Evolutionary conservation across 2,888 invertebrate species (phyloP), one percentile per base, ranked within the genome.

Genomic region (Drosophila tanythrix): DNA sequence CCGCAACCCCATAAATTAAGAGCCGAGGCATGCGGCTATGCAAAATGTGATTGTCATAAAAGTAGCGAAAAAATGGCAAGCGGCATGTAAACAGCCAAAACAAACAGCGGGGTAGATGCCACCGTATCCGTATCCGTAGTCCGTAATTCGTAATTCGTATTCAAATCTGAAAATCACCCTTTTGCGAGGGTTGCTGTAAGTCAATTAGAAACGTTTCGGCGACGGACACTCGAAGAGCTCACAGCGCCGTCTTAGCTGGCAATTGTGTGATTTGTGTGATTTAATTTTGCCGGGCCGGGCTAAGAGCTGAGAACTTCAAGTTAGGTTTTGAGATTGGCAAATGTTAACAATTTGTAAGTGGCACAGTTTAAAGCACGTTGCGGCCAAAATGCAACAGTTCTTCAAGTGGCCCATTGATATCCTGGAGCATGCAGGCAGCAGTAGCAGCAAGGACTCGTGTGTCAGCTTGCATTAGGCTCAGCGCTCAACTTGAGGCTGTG

Each of bases 1-100:
- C 81, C 84, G 72, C 90, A 90, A 90, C 86, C 90, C 88, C 84
- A 83, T 85, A 80, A 90, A 90, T 90, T 88, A 88, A 83, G 68
- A 65, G 68, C 62, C n/a, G 29, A 48, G 51, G 40, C 31, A 53
- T 21, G 64, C 53, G 55, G 48, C 64, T 29, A 58, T 59, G 70
- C 71, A 70, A 60, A 79, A 67, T 79, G 72, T 63, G 70, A 76
- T 84, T 87, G 81, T 79, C 72, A 80, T 70, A 68, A 70, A 81
- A 71, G 86, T 83, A 74, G 74, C 87, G 73, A 87, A 84, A 85
- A 81, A 85, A 81, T 81, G 73, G 80, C 83, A 73, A 83, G 73
- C 84, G 82, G 70, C 81, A 79, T 81, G 77, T 79, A 88, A 89
- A 87, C 75, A 89, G 83, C 76, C 82, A 83, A 89, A 86, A 86